Conservation (phyloP, 2,113 vertebrate species). For the Zosterops borbonicus region DNA sequence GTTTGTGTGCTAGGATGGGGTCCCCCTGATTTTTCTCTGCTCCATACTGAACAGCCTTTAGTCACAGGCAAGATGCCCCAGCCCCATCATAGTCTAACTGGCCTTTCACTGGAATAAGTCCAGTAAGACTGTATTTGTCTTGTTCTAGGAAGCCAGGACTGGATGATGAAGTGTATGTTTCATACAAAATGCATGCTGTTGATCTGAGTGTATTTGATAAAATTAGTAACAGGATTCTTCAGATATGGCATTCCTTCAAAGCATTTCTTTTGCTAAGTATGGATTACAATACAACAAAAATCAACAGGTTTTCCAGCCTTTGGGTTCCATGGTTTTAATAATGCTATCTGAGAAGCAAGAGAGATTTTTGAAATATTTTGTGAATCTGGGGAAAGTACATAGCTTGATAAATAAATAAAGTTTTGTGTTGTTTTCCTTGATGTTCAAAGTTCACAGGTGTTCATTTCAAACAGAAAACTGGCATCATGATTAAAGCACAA, state of each 20-base stretch:
- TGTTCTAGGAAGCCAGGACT: neutral
- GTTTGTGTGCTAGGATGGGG: neutral
- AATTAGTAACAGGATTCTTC: neutral
- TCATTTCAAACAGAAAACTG: neutral
- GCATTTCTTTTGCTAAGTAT: neutral
- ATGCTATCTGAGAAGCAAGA: neutral
- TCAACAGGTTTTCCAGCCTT: neutral
- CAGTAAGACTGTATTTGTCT: neutral
- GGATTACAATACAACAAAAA: neutral
- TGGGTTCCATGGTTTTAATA: neutral
- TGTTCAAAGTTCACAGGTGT: neutral
- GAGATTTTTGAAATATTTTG: neutral
- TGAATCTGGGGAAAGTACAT: neutral
- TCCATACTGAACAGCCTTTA: neutral
- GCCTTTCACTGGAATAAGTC: neutral
- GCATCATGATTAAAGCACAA: neutral
- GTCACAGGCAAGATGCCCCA: neutral
- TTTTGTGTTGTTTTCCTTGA: neutral
- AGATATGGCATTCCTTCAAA: neutral
- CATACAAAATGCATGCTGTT: slow-evolving; percentile 8
- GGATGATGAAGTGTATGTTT: neutral
- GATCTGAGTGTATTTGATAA: neutral
- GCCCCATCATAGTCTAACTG: neutral
- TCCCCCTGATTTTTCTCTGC: neutral
- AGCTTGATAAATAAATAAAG: neutral